These are phyloP conservation scores for Sebastolobus alascanus DNA, from an alignment of 2,797 vertebrate genomes.

Conservation along the genomic window DNA sequence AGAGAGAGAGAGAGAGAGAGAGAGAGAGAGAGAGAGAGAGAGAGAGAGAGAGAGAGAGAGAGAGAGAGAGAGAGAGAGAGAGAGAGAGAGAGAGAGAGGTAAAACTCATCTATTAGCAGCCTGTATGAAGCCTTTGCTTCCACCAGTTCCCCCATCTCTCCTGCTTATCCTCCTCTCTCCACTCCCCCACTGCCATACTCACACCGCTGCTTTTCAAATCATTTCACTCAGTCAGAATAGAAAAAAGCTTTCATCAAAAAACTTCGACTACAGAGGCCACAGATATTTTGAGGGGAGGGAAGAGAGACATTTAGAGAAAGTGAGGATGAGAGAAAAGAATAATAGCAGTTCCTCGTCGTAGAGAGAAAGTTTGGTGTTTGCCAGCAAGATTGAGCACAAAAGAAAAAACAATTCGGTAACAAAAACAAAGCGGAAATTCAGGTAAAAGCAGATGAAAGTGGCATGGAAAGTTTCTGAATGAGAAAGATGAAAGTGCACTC, in stretches of 20 bases:
- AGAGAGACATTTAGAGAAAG: conserved; percentile 12
- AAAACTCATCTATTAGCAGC: conserved; percentile 36
- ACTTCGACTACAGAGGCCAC: conserved; percentile 53
- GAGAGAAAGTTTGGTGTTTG: conserved; percentile 17
- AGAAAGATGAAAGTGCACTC: conserved; percentile 73
- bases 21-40: conserved; percentile 6
- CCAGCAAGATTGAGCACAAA: not conserved
- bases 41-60: not conserved
- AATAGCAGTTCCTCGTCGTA: not conserved
- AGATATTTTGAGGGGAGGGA: not conserved
- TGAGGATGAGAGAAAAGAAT: conserved; percentile 19
- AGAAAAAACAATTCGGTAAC: not conserved
- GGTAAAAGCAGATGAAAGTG: conserved; percentile 14
- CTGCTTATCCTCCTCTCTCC: conserved; percentile 28
- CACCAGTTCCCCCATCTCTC: conserved; percentile 6
- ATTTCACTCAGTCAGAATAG: conserved; percentile 63
- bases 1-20: conserved; percentile 3
- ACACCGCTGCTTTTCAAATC: conserved; percentile 67
- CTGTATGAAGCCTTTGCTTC: conserved; percentile 20
- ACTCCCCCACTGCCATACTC: conserved; percentile 25
- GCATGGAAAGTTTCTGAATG: conserved; percentile 10
- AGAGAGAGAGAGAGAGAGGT: conserved; percentile 7
- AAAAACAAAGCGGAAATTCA: not conserved
- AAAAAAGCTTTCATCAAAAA: conserved; percentile 63
- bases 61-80: conserved; percentile 2